These are phyloP conservation scores for Chelonoidis abingdonii DNA, from an alignment of 2,113 vertebrate species.

Conservation along the genomic window DNA sequence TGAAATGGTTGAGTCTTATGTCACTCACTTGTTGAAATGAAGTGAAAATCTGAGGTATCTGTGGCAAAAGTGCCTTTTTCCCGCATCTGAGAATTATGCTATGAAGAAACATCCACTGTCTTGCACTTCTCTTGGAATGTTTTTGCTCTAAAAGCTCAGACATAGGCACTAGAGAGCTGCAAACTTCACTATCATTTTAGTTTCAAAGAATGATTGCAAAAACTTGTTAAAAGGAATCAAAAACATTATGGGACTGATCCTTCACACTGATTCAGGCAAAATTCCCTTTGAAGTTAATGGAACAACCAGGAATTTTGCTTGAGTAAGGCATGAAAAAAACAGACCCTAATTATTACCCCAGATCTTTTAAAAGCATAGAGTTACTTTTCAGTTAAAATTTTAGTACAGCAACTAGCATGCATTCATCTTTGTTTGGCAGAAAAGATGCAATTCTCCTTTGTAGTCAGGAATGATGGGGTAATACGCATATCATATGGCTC, in stretches of 20 bases:
- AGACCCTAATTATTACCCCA: neutral
- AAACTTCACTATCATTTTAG: neutral
- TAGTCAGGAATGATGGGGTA: neutral
- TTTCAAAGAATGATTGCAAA: neutral
- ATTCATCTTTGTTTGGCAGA: neutral
- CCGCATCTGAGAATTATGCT: neutral
- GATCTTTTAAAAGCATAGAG: neutral
- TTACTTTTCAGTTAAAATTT: neutral
- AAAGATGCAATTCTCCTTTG: neutral
- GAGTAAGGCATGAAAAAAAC: neutral
- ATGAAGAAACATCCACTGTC: neutral
- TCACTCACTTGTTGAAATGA: slow-evolving; percentile 37
- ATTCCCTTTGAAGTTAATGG: neutral
- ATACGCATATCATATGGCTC: neutral
- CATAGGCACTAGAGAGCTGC: neutral
- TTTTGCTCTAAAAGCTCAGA: slow-evolving; percentile 1
- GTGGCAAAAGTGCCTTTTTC: rapidly evolving
- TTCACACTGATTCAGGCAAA: neutral
- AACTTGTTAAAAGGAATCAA: neutral
- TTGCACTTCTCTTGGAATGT: neutral
- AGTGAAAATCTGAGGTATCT: neutral
- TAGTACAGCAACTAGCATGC: neutral
- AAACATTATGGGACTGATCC: neutral
- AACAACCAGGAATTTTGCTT: neutral
- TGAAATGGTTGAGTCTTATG: neutral